phyloP scores from a whole-genome alignment of 2,888 invertebrate species.

The Trichogramma evanescens region DNA sequence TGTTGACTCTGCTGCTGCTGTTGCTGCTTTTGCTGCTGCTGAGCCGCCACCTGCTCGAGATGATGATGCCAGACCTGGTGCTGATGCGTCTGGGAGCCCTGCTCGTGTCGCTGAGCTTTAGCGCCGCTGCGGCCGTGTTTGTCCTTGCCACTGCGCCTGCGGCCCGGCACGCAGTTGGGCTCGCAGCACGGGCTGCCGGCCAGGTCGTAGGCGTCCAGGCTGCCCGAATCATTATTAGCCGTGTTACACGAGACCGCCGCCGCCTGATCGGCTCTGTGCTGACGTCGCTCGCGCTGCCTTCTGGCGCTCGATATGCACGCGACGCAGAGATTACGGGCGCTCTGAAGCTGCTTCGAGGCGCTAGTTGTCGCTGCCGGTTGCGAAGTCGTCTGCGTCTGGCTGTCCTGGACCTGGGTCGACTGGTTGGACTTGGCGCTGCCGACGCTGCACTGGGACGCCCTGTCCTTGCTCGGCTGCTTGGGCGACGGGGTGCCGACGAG shows the following conservation, averaged over 20 bases:
- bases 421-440: slow-evolving; percentile 29
- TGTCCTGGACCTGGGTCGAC: slow-evolving; percentile 20
- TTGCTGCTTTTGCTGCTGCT: slow-evolving; percentile 42
- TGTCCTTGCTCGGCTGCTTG: slow-evolving; percentile 26
- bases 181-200: slow-evolving; percentile 77
- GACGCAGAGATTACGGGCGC: slow-evolving; percentile 34
- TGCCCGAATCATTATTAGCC: slow-evolving; percentile 57
- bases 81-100: slow-evolving; percentile 45
- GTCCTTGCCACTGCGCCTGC: slow-evolving; percentile 54
- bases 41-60: slow-evolving; percentile 30
- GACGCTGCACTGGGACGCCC: slow-evolving; percentile 9
- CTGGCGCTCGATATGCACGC: slow-evolving; percentile 44
- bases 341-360: slow-evolving; percentile 10
- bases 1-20: slow-evolving; percentile 28
- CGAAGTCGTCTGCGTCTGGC: slow-evolving; percentile 11
- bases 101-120: slow-evolving; percentile 34
- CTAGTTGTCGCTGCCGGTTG: slow-evolving; percentile 7
- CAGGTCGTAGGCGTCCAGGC: slow-evolving; percentile 77
- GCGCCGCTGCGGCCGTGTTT: slow-evolving; percentile 48
- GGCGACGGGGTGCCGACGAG: slow-evolving; percentile 9
- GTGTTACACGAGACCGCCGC: slow-evolving; percentile 1
- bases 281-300: slow-evolving; percentile 21
- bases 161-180: slow-evolving; percentile 74
- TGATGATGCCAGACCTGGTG: slow-evolving; percentile 37
- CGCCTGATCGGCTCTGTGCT: not conserved